Percentiles rank a stretch among this genome's conserved stretches.
Conservation (phyloP, 1,140 invertebrate species). For the Carposina sasakii region DNA sequence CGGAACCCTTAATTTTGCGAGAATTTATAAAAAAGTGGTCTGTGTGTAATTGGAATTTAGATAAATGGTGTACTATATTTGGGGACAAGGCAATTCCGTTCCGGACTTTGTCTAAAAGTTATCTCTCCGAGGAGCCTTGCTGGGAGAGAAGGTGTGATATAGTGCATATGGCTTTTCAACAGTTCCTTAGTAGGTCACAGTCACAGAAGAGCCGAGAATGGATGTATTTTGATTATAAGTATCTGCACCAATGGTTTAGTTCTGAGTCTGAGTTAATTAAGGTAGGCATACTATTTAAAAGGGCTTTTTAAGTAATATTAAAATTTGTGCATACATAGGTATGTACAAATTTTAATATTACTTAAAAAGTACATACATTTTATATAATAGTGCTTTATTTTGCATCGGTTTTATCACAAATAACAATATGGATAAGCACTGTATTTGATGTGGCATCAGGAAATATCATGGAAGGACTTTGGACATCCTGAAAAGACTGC, state of each 20-base stretch:
- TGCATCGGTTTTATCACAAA: neutral
- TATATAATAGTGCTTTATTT: neutral
- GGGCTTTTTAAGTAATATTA: neutral
- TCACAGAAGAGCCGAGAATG: constrained; percentile 69
- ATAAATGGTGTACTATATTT: constrained; percentile 69
- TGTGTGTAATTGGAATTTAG: constrained; percentile 53
- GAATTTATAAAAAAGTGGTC: constrained; percentile 50
- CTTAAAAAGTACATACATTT: neutral
- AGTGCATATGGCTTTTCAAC: constrained; percentile 73
- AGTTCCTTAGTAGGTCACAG: constrained; percentile 77
- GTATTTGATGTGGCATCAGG: constrained; percentile 64
- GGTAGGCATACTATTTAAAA: constrained; percentile 42
- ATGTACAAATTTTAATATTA: neutral
- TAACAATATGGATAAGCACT: neutral
- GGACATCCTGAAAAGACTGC: constrained; percentile 81
- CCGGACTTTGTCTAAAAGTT: constrained; percentile 49
- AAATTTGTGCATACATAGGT: neutral
- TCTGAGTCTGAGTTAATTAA: constrained; percentile 75
- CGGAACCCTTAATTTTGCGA: constrained; percentile 44
- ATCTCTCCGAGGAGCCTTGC: constrained; percentile 75
- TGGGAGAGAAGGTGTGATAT: constrained; percentile 81
- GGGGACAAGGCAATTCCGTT: constrained; percentile 61
- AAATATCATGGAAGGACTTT: constrained; percentile 82
- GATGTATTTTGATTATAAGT: constrained; percentile 91
- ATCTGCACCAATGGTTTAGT: constrained; percentile 81